A percentile compares a stretch with the other conserved stretches of the same genome.
These are phyloP conservation scores for Mus musculus DNA, from an alignment of 2,113 vertebrate species.

Conservation along the genomic window DNA sequence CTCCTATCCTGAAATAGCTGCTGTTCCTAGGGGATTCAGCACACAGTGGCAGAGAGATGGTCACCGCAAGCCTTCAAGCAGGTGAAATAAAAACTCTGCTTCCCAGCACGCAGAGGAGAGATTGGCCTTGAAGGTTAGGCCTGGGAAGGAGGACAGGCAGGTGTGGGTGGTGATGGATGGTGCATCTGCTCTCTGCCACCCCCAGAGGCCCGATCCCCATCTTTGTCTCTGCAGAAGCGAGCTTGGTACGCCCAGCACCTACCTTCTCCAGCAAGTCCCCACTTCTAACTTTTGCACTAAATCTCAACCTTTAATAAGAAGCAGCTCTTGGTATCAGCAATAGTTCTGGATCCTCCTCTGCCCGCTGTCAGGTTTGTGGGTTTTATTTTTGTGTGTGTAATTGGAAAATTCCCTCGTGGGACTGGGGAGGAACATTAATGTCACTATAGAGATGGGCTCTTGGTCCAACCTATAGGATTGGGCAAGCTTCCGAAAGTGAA, in stretches of 20 bases:
- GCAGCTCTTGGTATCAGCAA: not conserved
- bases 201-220: accelerated
- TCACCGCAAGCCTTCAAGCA: too few relatives aligned
- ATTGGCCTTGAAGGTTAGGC: not conserved
- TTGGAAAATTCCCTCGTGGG: slow-evolving; percentile 36
- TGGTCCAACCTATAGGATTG: not conserved
- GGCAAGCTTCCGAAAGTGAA: not conserved
- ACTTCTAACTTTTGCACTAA: not conserved
- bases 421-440: not conserved
- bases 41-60: accelerated
- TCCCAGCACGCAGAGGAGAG: not conserved
- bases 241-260: not conserved
- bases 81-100: not conserved
- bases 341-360: not conserved
- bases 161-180: not conserved
- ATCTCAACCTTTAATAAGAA: slow-evolving; percentile 34
- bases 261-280: not conserved
- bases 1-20: not conserved
- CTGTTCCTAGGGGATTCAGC: not conserved
- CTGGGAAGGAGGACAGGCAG: not conserved
- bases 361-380: not conserved
- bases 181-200: too few relatives aligned
- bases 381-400: slow-evolving; percentile 42
- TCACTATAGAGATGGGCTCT: not conserved
- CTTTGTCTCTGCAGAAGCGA: not conserved